Percentiles rank a stretch among this genome's conserved stretches.
These are phyloP conservation scores for Phacellophora camtschatica DNA, from an alignment of 30 jellyfish, hydroid and myxozoan species.

Conservation along the genomic window DNA sequence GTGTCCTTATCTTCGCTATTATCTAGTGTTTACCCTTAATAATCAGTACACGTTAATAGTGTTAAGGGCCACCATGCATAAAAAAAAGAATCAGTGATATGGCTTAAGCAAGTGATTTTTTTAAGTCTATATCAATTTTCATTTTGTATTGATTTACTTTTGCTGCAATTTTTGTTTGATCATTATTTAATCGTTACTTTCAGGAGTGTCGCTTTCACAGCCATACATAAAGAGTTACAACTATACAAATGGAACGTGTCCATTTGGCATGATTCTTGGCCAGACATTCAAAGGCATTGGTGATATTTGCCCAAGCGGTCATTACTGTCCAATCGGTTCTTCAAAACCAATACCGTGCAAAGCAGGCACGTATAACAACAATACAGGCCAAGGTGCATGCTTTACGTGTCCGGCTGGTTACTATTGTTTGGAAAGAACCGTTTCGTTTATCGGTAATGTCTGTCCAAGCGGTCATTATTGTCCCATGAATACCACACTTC, in stretches of 20 bases:
- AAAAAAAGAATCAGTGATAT: no score
- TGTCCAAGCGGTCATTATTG: slow-evolving; percentile 95
- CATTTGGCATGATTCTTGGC: slow-evolving; percentile 86
- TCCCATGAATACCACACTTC: slow-evolving; percentile 73
- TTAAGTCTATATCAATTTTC: no score
- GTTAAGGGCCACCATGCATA: no score
- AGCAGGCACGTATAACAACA: slow-evolving; percentile 81
- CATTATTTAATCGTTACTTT: no score
- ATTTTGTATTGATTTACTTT: no score
- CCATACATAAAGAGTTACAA: slow-evolving; percentile 86
- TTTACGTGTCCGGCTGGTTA: slow-evolving; percentile 96
- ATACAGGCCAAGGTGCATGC: slow-evolving; percentile 79
- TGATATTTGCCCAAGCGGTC: slow-evolving; percentile 90
- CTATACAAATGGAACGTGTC: slow-evolving; percentile 88
- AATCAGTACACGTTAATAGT: no score
- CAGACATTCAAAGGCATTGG: slow-evolving; percentile 93
- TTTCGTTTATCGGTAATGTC: slow-evolving; percentile 1
- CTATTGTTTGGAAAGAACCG: slow-evolving; percentile 80
- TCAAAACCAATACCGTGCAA: slow-evolving; percentile 73
- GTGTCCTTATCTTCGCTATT: no score
- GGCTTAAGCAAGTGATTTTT: no score
- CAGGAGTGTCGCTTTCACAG: slow-evolving; percentile 84
- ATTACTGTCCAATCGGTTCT: slow-evolving; percentile 83
- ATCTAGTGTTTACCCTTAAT: no score
- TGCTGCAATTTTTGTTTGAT: no score